A percentile compares a stretch with the other conserved stretches of the same genome.
phyloP scores from a whole-genome alignment of 2,797 vertebrate genomes.

The Scolopax bukidnonensis region DNA sequence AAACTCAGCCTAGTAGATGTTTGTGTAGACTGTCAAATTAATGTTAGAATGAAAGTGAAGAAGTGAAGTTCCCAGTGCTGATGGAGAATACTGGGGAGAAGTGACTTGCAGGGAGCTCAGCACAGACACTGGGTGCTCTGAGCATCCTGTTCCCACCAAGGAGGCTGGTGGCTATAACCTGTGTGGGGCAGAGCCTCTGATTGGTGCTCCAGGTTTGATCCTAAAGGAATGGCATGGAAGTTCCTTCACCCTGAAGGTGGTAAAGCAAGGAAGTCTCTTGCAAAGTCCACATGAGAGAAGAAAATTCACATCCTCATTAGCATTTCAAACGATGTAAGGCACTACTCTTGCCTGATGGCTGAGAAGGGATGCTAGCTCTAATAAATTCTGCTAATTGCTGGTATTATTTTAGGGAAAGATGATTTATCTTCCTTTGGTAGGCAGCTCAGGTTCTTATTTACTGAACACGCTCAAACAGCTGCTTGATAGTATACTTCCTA shows the following conservation, averaged over 20 bases:
- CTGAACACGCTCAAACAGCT: fast-evolving
- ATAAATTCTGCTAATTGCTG: conserved; percentile 12
- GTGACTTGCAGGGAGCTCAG: background rate
- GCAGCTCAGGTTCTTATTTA: background rate
- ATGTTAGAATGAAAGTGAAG: background rate
- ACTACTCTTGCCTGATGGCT: background rate
- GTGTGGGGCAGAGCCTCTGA: background rate
- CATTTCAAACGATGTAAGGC: background rate
- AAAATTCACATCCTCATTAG: background rate
- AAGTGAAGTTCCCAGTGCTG: background rate
- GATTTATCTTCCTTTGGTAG: background rate
- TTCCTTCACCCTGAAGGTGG: background rate
- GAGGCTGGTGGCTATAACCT: background rate
- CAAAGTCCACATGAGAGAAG: background rate
- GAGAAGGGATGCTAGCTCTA: background rate
- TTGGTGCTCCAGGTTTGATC: background rate
- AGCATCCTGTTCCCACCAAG: background rate
- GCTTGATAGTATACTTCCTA: background rate
- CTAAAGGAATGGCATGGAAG: background rate
- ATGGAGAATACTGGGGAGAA: background rate
- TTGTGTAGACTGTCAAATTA: background rate
- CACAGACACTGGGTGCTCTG: background rate
- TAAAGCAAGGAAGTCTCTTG: background rate
- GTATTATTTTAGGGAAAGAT: background rate
- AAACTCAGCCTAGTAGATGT: background rate